phyloP scores from a whole-genome alignment of 2,888 invertebrate genomes.

The Eupithecia inturbata region DNA sequence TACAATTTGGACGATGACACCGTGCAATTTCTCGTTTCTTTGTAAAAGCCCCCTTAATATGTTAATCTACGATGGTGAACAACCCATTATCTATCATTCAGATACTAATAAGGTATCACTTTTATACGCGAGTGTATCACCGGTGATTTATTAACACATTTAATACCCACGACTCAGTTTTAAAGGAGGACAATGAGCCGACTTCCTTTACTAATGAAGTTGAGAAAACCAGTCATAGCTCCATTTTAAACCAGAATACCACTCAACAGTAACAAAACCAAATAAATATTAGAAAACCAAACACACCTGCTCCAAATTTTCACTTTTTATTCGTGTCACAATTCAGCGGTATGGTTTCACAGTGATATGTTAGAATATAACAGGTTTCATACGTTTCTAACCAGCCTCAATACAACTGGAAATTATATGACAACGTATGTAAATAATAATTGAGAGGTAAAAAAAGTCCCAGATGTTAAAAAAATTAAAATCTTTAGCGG shows the following conservation, averaged over 20 bases:
- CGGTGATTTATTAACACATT: neutral
- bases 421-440: neutral
- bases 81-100: too few relatives aligned
- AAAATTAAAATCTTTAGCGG: too few relatives aligned
- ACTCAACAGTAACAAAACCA: conserved; percentile 6
- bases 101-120: too few relatives aligned
- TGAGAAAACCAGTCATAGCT: neutral
- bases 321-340: conserved; percentile 31
- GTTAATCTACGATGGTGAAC: too few relatives aligned
- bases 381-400: conserved; percentile 7
- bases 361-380: conserved; percentile 12
- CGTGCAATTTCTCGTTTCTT: too few relatives aligned
- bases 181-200: too few relatives aligned
- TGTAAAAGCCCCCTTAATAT: too few relatives aligned
- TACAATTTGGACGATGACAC: too few relatives aligned
- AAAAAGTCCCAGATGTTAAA: too few relatives aligned
- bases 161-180: neutral
- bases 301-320: conserved; percentile 22
- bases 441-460: neutral
- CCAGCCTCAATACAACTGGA: conserved; percentile 1
- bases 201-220: too few relatives aligned
- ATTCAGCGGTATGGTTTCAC: conserved; percentile 11
- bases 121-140: too few relatives aligned
- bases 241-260: neutral
- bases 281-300: conserved; percentile 9